phyloP scores from a whole-genome alignment of 2,113 vertebrate genomes.

The Elgaria multicarinata region DNA sequence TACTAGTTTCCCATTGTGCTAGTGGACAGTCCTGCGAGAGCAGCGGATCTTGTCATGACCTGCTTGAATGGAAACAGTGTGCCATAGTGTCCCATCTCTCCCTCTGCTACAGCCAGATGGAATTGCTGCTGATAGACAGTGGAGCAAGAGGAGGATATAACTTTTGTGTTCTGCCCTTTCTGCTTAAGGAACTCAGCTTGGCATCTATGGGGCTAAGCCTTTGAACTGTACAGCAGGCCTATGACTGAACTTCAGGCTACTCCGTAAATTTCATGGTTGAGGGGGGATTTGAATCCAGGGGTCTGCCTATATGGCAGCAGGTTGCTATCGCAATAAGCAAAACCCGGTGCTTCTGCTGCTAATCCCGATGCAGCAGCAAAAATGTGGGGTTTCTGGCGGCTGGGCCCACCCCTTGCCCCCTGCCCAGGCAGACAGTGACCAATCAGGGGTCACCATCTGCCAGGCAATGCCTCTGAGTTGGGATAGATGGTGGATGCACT shows the following conservation, averaged over 20 bases:
- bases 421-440: too few relatives aligned
- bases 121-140: not conserved
- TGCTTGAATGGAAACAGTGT: not conserved
- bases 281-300: not conserved
- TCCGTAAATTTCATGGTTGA: not conserved
- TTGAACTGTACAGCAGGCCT: not conserved
- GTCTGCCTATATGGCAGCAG: too few relatives aligned
- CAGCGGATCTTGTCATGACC: not conserved
- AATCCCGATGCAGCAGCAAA: too few relatives aligned
- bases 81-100: not conserved
- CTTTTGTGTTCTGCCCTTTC: not conserved
- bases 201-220: not conserved
- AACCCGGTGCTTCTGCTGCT: too few relatives aligned
- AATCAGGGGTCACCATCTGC: too few relatives aligned
- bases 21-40: too few relatives aligned
- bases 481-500: too few relatives aligned
- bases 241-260: not conserved
- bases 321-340: too few relatives aligned
- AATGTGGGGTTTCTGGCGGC: too few relatives aligned
- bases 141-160: not conserved
- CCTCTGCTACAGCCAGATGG: not conserved
- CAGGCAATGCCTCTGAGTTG: too few relatives aligned
- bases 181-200: not conserved
- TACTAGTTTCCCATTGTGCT: too few relatives aligned
- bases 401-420: too few relatives aligned